Evolutionary conservation across 2,888 invertebrate genomes (phyloP), one percentile per base, ranked within the genome.

Genomic region (Crossocerus cetratus): DNA sequence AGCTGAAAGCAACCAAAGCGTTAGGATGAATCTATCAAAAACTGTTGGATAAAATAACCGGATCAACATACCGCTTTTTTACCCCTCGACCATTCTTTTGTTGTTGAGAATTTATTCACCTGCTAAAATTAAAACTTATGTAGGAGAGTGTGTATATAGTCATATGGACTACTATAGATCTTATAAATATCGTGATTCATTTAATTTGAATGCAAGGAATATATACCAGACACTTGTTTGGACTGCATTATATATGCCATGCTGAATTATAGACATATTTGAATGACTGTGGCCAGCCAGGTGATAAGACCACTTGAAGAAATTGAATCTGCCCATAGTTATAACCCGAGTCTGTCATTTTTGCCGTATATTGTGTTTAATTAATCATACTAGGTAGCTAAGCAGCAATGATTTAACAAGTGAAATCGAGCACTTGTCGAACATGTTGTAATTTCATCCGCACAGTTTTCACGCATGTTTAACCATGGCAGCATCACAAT

Each of bases 101-200:
- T 82, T 81, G 96, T 95, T 75, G 96, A 95, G 91, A 95, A 94
- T 90, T 94, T 94, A 91, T 93, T 94, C 85, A 94, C 93, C 96
- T 96, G 92, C 85, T 93, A 90, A 70, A 79, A 83, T 81, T 53
- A 63, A 77, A 72, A 56, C 64, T 90, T 16, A 49, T 58, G 3
- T 49, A 16, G 1, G 2, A 18, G 49, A 16, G 14, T 14, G 14
- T 18, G 14, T 49, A n/a, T 49, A 18, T 49, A 13, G 2, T 5
- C 32, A n/a, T n/a, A n/a, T n/a, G n/a, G n/a, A n/a, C n/a, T n/a
- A n/a, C 53, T 32, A 32, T 32, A 32, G 32, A 32, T 2, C 5
- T 32, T 32, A 32, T 11, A 1, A 32, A 32, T 11, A 32, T 32
- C 2, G 0, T 32, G 4, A 3, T 32, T 8, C 1, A 32, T 32